Conservation (phyloP, 2,797 vertebrate genomes). For the Liparis tanakae region DNA sequence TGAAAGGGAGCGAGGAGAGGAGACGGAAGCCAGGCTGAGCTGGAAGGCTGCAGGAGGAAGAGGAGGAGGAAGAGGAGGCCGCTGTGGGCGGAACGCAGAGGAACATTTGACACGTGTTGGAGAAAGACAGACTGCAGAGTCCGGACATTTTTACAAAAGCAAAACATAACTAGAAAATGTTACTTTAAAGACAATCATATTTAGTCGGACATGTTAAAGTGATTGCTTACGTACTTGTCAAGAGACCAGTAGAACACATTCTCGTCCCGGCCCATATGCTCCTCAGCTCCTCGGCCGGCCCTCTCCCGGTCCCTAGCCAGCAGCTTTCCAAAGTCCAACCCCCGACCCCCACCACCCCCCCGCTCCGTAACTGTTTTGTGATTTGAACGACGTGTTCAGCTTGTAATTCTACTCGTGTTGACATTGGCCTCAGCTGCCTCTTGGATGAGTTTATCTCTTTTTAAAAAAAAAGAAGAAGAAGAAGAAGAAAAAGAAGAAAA, state of each 20-base stretch:
- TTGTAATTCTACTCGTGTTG: conserved; percentile 87
- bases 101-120: conserved; percentile 67
- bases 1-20: conserved; percentile 63
- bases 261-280: conserved; percentile 78
- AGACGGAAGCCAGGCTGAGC: conserved; percentile 70
- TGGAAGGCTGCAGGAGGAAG: conserved; percentile 50
- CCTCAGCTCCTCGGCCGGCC: conserved; percentile 74
- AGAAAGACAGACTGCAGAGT: conserved; percentile 75
- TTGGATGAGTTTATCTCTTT: conserved; percentile 84
- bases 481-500: neutral
- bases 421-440: conserved; percentile 87
- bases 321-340: conserved; percentile 75
- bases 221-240: conserved; percentile 84
- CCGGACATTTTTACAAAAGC: conserved; percentile 81
- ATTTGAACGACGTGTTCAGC: conserved; percentile 85
- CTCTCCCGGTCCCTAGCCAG: conserved; percentile 66
- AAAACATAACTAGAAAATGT: conserved; percentile 79
- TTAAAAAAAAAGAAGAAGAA: neutral
- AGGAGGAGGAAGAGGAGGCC: conserved; percentile 41
- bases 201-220: conserved; percentile 85
- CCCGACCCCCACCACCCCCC: conserved; percentile 62
- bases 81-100: conserved; percentile 63
- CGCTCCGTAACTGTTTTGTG: conserved; percentile 86
- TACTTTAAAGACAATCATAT: conserved; percentile 94
- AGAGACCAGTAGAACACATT: conserved; percentile 81